These are phyloP conservation scores for Drosophila tripunctata DNA, from an alignment of 2,888 invertebrate genomes.

Conservation along the genomic window DNA sequence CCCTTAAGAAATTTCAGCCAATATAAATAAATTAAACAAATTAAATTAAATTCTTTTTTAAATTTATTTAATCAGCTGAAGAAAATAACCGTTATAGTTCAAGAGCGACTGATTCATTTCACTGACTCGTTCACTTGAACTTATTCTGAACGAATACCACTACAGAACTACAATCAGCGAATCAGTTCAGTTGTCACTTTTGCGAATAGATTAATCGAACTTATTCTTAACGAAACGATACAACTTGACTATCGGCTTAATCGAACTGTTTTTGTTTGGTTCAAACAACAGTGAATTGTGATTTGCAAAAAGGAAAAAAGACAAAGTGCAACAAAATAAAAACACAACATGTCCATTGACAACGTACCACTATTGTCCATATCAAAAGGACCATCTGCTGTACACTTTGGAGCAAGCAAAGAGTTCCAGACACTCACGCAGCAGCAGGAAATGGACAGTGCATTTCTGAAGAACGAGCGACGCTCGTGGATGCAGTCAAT, in stretches of 20 bases:
- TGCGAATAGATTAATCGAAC: too few species aligned
- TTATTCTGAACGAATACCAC: too few species aligned
- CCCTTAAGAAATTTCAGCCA: too few species aligned
- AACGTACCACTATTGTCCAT: constrained; percentile 24
- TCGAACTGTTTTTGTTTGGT: constrained; percentile 22
- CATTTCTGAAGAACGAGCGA: constrained; percentile 60
- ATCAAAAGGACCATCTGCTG: constrained; percentile 38
- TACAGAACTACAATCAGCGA: too few species aligned
- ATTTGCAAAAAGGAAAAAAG: not conserved
- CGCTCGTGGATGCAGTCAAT: constrained; percentile 52
- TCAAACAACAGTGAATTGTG: constrained; percentile 25
- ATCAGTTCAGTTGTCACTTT: too few species aligned
- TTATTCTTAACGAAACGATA: constrained; percentile 32
- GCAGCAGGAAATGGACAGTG: constrained; percentile 60
- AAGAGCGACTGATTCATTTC: too few species aligned
- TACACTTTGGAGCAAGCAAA: constrained; percentile 65
- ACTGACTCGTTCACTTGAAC: too few species aligned
- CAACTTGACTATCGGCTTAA: not conserved
- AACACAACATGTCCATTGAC: constrained; percentile 43
- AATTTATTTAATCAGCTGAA: too few species aligned
- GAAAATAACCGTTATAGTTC: too few species aligned
- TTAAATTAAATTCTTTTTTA: too few species aligned
- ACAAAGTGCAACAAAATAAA: not conserved
- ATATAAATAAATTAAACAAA: too few species aligned
- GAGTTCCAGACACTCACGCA: constrained; percentile 64